Conservation (phyloP, 2,113 vertebrate species). For the Gallinago jamesoni region DNA sequence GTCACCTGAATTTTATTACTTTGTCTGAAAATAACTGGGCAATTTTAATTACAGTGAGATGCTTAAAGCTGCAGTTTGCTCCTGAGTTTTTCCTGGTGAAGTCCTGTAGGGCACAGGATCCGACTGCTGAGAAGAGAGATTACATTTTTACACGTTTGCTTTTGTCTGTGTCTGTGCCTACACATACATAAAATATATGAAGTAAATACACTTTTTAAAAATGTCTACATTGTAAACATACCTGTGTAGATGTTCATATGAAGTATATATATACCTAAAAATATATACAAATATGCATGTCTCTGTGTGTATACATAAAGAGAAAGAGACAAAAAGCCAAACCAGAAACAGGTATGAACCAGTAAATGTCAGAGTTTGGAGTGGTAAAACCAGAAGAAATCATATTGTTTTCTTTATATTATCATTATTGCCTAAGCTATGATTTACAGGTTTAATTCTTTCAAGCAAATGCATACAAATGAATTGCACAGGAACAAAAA, state of each 20-base stretch:
- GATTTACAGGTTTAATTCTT: constrained; percentile 65
- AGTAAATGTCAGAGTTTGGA: background rate
- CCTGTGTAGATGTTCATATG: background rate
- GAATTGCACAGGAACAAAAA: constrained; percentile 22
- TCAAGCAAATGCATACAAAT: constrained; percentile 36
- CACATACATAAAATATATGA: background rate
- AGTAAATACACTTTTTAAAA: background rate
- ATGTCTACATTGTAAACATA: background rate
- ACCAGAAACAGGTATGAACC: background rate
- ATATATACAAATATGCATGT: background rate
- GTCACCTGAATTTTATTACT: background rate
- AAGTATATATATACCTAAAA: background rate
- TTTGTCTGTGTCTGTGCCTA: background rate
- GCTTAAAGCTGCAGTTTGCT: background rate
- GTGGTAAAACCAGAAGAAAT: constrained; percentile 26
- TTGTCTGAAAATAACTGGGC: background rate
- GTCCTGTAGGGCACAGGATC: background rate
- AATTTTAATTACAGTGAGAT: constrained; percentile 16
- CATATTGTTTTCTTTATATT: background rate
- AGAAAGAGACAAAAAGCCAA: background rate
- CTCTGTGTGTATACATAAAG: background rate
- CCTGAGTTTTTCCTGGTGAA: background rate
- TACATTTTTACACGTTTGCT: background rate
- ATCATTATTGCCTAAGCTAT: constrained; percentile 24
- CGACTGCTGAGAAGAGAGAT: background rate